Percentiles rank a stretch among this genome's conserved stretches.
phyloP scores from a whole-genome alignment of 2,113 vertebrate genomes.

The Cinclus mexicanus region DNA sequence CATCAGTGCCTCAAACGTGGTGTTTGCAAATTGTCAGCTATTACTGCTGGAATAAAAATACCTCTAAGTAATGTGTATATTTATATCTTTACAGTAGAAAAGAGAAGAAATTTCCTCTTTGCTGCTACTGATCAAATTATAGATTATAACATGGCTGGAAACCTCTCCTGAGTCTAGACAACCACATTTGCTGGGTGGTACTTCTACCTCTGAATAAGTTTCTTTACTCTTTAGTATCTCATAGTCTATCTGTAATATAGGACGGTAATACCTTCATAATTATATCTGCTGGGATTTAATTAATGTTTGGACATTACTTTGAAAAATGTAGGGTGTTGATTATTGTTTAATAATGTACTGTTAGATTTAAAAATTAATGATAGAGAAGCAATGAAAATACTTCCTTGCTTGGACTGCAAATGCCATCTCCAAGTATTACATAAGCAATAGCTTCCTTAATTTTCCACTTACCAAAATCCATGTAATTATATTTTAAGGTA shows the following conservation, averaged over 20 bases:
- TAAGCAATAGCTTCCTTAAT: slow-evolving; percentile 14
- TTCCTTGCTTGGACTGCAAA: slow-evolving; percentile 43
- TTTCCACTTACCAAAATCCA: slow-evolving; percentile 18
- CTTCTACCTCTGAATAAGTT: not conserved
- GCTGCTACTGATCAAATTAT: slow-evolving; percentile 58
- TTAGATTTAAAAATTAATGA: slow-evolving; percentile 34
- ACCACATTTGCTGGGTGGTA: not conserved
- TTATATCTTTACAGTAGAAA: slow-evolving; percentile 65
- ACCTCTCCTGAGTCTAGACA: not conserved
- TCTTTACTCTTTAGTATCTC: not conserved
- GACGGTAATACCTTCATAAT: not conserved
- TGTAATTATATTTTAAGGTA: slow-evolving; percentile 42
- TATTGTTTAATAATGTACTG: slow-evolving; percentile 17
- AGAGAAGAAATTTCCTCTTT: slow-evolving; percentile 59
- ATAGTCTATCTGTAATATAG: not conserved
- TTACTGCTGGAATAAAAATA: slow-evolving; percentile 47
- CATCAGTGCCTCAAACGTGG: not conserved
- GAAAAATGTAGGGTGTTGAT: slow-evolving; percentile 1
- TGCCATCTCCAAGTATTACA: not conserved
- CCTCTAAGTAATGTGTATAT: slow-evolving; percentile 44
- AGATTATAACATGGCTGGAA: slow-evolving; percentile 51
- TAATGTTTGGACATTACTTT: not conserved
- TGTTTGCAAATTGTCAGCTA: slow-evolving; percentile 33
- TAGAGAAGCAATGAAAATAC: slow-evolving; percentile 25
- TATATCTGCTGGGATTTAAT: slow-evolving; percentile 1